These are phyloP conservation scores for Mola mola DNA, from an alignment of 2,113 vertebrate genomes.

Conservation along the genomic window DNA sequence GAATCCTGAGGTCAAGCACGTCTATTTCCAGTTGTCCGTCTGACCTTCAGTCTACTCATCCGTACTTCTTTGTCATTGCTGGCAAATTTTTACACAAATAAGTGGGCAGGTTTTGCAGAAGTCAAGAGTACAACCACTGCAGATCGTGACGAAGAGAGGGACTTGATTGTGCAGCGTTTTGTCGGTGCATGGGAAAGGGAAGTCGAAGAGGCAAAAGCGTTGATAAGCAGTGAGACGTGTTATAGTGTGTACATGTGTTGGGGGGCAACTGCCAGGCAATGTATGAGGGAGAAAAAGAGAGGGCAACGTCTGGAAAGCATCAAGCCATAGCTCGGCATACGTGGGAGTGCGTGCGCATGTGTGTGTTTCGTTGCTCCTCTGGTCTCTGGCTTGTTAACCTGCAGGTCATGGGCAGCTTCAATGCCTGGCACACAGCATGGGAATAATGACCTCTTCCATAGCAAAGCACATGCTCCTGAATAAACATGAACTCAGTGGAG, in stretches of 20 bases:
- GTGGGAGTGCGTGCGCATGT: constrained; percentile 17
- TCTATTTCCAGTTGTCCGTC: constrained; percentile 10
- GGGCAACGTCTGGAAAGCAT: constrained; percentile 12
- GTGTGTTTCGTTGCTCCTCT: constrained; percentile 4
- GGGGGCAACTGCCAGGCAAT: constrained; percentile 1
- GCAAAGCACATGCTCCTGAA: neutral
- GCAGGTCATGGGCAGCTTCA: constrained; percentile 16
- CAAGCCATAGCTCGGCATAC: neutral
- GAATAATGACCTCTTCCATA: constrained; percentile 11
- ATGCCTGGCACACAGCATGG: constrained; percentile 11
- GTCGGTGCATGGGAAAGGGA: constrained; percentile 58
- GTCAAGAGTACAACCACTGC: neutral
- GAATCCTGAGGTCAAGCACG: constrained; percentile 42
- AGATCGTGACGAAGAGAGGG: neutral
- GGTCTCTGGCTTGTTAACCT: constrained; percentile 12
- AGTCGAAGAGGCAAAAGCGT: constrained; percentile 49
- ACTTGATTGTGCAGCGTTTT: constrained; percentile 34
- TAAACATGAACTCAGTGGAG: constrained; percentile 7
- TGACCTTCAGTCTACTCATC: constrained; percentile 49
- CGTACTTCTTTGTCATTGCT: neutral
- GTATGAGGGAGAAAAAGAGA: neutral
- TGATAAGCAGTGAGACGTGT: constrained; percentile 61
- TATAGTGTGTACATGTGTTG: constrained; percentile 23
- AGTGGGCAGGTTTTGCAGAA: neutral
- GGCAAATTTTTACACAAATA: neutral